Conservation (phyloP, 2,797 vertebrate species). For the Lindbergichthys nudifrons region DNA sequence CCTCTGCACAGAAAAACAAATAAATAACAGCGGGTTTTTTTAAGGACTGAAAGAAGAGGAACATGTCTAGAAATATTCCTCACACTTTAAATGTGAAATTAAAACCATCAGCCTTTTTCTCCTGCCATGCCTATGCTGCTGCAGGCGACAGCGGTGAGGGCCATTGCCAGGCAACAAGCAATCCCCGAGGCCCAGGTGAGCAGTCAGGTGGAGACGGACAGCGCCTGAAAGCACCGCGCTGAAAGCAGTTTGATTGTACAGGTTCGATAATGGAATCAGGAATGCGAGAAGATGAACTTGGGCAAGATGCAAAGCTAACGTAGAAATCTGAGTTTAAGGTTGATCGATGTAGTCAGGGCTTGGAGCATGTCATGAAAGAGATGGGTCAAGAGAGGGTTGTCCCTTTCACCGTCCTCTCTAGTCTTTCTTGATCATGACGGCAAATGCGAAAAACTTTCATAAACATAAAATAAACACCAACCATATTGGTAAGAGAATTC, state of each 20-base stretch:
- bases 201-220: conserved; percentile 69
- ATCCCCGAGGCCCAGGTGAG: conserved; percentile 59
- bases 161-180: conserved; percentile 77
- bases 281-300: conserved; percentile 8
- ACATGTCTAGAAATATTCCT: conserved; percentile 12
- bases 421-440: background rate
- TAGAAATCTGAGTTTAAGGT: conserved; percentile 16
- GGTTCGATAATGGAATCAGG: conserved; percentile 26
- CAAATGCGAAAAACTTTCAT: background rate
- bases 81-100: conserved; percentile 37
- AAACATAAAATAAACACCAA: background rate
- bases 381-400: background rate
- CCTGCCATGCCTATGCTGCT: conserved; percentile 49
- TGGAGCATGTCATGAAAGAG: conserved; percentile 1
- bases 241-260: conserved; percentile 35
- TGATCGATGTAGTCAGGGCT: background rate
- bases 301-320: background rate
- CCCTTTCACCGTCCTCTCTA: background rate
- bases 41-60: conserved; percentile 11
- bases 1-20: conserved; percentile 20
- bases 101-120: conserved; percentile 32
- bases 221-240: conserved; percentile 43
- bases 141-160: conserved; percentile 60
- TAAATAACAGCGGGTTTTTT: conserved; percentile 6
- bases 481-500: background rate